Evolutionary conservation across 1,140 invertebrate genomes (phyloP).

Genomic region (Sitodiplosis mosellana): DNA sequence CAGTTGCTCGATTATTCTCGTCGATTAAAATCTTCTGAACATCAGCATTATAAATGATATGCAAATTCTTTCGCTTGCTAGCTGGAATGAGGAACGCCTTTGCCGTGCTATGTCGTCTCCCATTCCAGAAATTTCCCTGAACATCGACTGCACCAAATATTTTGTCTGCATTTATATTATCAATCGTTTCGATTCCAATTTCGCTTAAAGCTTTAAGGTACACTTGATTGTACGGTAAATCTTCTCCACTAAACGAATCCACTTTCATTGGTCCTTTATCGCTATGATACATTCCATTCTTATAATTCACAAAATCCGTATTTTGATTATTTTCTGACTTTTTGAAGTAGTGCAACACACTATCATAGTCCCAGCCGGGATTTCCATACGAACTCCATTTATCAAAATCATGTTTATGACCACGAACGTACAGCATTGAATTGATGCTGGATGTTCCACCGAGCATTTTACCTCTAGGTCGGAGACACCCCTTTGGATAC

Average conservation of each 20-base stretch:
- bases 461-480: constrained; percentile 53
- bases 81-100: constrained; percentile 61
- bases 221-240: constrained; percentile 37
- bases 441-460: constrained; percentile 77
- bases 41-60: constrained; percentile 42
- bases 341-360: constrained; percentile 71
- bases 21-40: constrained; percentile 45
- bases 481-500: constrained; percentile 31
- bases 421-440: constrained; percentile 83
- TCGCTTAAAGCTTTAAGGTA: too few species aligned
- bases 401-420: constrained; percentile 77
- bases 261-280: constrained; percentile 28
- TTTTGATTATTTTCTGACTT: constrained; percentile 72
- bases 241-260: neutral
- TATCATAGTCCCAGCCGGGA: constrained; percentile 73
- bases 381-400: constrained; percentile 77
- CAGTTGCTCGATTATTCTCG: constrained; percentile 42
- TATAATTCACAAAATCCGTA: constrained; percentile 51
- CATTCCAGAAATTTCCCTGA: constrained; percentile 61
- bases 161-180: neutral
- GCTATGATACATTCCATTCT: constrained; percentile 43
- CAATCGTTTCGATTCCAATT: neutral
- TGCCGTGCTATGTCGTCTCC: constrained; percentile 61
- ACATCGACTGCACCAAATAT: constrained; percentile 30
- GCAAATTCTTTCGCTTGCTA: constrained; percentile 48